phyloP scores from a whole-genome alignment of 1,140 invertebrate species.

The Procambarus clarkii region DNA sequence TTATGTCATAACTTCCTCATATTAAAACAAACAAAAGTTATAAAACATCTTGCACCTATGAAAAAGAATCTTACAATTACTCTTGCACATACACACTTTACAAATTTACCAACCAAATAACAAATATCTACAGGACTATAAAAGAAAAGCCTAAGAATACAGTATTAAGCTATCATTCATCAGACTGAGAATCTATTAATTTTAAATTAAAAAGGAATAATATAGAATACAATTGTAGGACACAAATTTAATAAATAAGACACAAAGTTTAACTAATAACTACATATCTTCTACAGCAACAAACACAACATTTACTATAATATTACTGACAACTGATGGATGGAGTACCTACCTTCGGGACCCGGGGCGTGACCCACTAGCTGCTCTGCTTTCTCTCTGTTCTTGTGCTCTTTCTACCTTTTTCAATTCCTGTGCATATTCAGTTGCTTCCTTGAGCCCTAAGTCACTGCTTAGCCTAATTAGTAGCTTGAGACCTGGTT shows the following conservation, averaged over 20 bases:
- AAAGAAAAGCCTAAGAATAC: not conserved
- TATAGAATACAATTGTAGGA: too few species aligned
- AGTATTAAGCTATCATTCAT: too few species aligned
- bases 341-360: slow-evolving; percentile 56
- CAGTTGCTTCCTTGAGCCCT: slow-evolving; percentile 76
- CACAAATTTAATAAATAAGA: too few species aligned
- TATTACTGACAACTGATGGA: not conserved
- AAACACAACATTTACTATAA: not conserved
- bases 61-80: too few species aligned
- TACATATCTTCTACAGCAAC: not conserved
- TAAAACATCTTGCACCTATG: too few species aligned
- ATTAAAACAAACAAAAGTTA: too few species aligned
- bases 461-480: slow-evolving; percentile 88
- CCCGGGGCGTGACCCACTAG: slow-evolving; percentile 67
- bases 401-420: slow-evolving; percentile 85
- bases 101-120: not conserved
- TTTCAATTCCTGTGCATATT: slow-evolving; percentile 77
- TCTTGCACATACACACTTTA: not conserved
- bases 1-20: too few species aligned
- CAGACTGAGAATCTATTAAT: too few species aligned
- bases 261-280: not conserved
- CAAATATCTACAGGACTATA: slow-evolving; percentile 10
- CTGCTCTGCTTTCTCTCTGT: slow-evolving; percentile 76
- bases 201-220: too few species aligned
- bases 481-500: slow-evolving; percentile 85